Evolutionary conservation across 2,888 invertebrate species (phyloP), one percentile per base, ranked within the genome.

Genomic region (Clusia tigrina): DNA sequence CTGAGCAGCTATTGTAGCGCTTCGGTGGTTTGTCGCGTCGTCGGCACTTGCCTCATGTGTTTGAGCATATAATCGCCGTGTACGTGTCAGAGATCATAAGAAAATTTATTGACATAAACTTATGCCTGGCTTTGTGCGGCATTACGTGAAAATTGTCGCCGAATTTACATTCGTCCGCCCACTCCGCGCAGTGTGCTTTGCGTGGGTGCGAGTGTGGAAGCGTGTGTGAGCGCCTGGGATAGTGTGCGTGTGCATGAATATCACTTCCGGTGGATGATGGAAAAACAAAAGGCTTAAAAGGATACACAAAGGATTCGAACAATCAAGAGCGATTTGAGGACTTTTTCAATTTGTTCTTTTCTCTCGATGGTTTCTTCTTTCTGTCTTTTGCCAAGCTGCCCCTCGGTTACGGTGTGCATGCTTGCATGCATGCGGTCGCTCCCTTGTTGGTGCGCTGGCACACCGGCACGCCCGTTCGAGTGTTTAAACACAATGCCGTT

Each of bases 221-320:
- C 18, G 10, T 12, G 51, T 12, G 17, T 17, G 51, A 1, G 51
- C 48, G 51, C 10, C 18, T 3, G 18, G 12, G 51, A 22, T 22
- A 22, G 17, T 51, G 51, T 10, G n/a, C 22, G 48, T 12, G 15
- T 24, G 53, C 25, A 25, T 53, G 22, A 24, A 53, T 25, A 74
- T 72, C 74, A 76, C 74, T 75, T 76, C 74, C 74, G 74, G 71
- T 73, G 68, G 70, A 73, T 73, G 74, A 73, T 74, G 74, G 74
- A 74, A 74, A n/a, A 74, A 74, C 74, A 74, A 76, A 74, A 76
- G 76, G 74, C 76, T 76, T 74, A 76, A 74, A 74, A 73, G 74
- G 74, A 74, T 74, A 76, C 76, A 76, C 74, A 76, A 76, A 76
- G 76, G 76, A 76, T 74, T 74, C 73, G 69, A 74, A 73, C 74